Evolutionary conservation across 2,888 invertebrate genomes (phyloP).

Genomic region (Agonopterix heracliana): DNA sequence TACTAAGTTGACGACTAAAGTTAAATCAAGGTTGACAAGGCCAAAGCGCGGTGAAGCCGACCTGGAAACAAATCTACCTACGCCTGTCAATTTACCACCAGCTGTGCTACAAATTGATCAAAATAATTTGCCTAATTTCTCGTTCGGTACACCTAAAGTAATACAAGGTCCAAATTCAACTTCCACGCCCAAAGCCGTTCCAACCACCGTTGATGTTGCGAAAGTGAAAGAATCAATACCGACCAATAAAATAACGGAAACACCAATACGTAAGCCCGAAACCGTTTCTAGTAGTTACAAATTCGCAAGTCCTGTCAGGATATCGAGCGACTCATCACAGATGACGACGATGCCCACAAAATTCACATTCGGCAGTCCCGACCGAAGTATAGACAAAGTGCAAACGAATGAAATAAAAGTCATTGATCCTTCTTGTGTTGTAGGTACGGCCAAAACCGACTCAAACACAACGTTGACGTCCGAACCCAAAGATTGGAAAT

Average conservation of each 20-base stretch:
- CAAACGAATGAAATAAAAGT: slow-evolving; percentile 17
- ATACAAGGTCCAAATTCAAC: not conserved
- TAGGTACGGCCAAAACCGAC: slow-evolving; percentile 18
- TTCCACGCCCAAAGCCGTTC: too few relatives aligned
- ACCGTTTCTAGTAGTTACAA: slow-evolving; percentile 27
- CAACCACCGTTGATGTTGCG: too few relatives aligned
- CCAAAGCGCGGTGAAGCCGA: slow-evolving; percentile 24
- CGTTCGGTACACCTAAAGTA: slow-evolving; percentile 22
- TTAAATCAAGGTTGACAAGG: slow-evolving; percentile 41
- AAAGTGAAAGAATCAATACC: slow-evolving; percentile 1
- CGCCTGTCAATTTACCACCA: slow-evolving; percentile 40
- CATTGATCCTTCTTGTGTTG: slow-evolving; percentile 20
- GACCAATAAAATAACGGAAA: slow-evolving; percentile 5
- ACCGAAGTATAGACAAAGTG: slow-evolving; percentile 27
- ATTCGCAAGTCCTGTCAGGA: slow-evolving; percentile 44
- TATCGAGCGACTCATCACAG: slow-evolving; percentile 26
- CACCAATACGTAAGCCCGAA: slow-evolving; percentile 22
- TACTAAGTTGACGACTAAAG: slow-evolving; percentile 39
- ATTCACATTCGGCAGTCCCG: slow-evolving; percentile 45
- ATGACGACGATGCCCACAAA: slow-evolving; percentile 18
- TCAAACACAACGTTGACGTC: not conserved
- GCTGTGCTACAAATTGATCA: slow-evolving; percentile 44
- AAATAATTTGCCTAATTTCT: slow-evolving; percentile 49
- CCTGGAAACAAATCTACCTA: slow-evolving; percentile 19
- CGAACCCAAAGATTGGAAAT: slow-evolving; percentile 23